phyloP scores from a whole-genome alignment of 2,888 invertebrate genomes.

The Andrena flavipes region DNA sequence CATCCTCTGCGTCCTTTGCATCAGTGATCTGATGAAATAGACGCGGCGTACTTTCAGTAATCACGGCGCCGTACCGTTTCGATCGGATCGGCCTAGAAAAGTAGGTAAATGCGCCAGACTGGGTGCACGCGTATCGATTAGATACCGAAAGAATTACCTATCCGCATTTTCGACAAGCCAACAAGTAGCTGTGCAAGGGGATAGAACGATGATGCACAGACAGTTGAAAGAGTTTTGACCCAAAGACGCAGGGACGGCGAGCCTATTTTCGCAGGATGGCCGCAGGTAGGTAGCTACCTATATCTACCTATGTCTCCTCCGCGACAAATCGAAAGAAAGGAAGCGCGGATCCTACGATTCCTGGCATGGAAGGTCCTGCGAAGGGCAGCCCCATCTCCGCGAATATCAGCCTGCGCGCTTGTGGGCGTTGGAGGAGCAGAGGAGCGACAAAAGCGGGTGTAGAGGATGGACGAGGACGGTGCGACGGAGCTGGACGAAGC shows the following conservation, averaged over 20 bases:
- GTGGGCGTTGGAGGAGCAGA: slow-evolving; percentile 47
- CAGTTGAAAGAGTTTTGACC: background rate
- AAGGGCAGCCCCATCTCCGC: slow-evolving; percentile 52
- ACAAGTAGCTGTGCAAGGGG: background rate
- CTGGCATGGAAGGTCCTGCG: slow-evolving; percentile 57
- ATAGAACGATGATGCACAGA: background rate
- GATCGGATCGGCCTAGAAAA: slow-evolving; percentile 46
- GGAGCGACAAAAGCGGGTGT: background rate
- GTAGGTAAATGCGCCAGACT: slow-evolving; percentile 1
- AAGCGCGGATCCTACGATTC: slow-evolving; percentile 46
- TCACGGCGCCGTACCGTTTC: slow-evolving; percentile 6
- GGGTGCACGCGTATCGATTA: slow-evolving; percentile 31
- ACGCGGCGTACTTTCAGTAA: slow-evolving; percentile 15
- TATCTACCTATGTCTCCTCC: slow-evolving; percentile 14
- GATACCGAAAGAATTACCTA: slow-evolving; percentile 4
- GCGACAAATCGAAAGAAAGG: slow-evolving; percentile 55
- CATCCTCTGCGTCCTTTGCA: background rate
- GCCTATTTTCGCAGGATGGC: slow-evolving; percentile 34
- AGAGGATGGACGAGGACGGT: slow-evolving; percentile 3
- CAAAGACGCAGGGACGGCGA: background rate
- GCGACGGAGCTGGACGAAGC: background rate
- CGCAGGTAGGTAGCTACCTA: slow-evolving; percentile 16
- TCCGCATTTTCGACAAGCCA: slow-evolving; percentile 41
- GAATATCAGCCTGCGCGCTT: slow-evolving; percentile 58
- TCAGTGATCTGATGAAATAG: background rate